Base-by-base conservation (phyloP, 2,113 vertebrate genomes). In the Setophaga kirtlandii region DNA sequence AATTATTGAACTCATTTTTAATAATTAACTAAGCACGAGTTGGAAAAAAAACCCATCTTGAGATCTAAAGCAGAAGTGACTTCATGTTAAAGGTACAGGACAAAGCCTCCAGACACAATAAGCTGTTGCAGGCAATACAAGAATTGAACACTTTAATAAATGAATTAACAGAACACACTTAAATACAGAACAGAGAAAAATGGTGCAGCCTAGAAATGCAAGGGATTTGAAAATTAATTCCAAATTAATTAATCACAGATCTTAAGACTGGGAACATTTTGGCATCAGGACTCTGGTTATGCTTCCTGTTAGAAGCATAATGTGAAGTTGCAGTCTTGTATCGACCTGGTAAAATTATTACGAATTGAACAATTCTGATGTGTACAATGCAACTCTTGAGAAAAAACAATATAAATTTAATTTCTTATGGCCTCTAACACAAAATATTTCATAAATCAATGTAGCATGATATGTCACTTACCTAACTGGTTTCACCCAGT, bases 1-100 rank as follows among this genome's bases (percentile, higher is more conserved):
- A 95, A 96, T 97, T 95, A 96, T 94, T 97, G 69, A 97, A 74
- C 24, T 94, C 2, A 87, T 89, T 95, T 95, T 96, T 90, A 95
- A 96, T 96, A 93, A 97, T 94, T 96, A 95, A 97, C 39, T 90
- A 63, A 70, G 24, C 25, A 91, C 2, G 4, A 76, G 52, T 50
- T 89, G n/a, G 31, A 86, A 89, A 92, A 90, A 90, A 53, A 1
- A 0, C 25, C 12, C 15, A 78, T 67, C 60, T 89, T 83, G 56
- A 90, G 76, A 90, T 88, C 47, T 80, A 83, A 95, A 93, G 75
- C 74, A 96, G 88, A 71, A 92, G 30, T 33, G 21, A 59, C 59
- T 94, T 94, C 11, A 24, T 31, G 47, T 81, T 91, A 87, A 95
- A 87, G 41, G 78, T 42, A 62, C 65, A 83, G 65, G 55, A 86